A percentile compares a stretch with the other conserved stretches of the same genome.
Conservation (phyloP, 2,797 vertebrate genomes). For the Smutsia temminckii region DNA sequence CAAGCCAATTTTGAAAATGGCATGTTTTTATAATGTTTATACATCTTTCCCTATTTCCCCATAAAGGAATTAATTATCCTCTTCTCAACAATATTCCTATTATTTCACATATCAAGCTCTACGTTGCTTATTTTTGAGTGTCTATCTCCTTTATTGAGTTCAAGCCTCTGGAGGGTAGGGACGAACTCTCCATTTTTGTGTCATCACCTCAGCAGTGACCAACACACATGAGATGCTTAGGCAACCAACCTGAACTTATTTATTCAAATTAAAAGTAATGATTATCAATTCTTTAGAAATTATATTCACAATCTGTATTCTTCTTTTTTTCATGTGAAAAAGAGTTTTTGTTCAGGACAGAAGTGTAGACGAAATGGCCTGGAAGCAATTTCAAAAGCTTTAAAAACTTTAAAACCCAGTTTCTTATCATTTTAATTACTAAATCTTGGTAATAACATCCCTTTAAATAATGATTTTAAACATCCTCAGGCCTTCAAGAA, state of each 20-base stretch:
- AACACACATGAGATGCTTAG: neutral
- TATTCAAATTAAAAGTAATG: neutral
- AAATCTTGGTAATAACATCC: conserved; percentile 27
- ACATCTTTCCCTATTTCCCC: neutral
- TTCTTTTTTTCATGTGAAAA: conserved; percentile 3
- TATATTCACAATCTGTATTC: neutral
- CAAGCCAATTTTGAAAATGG: conserved; percentile 14
- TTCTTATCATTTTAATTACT: conserved; percentile 53
- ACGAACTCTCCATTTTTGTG: neutral
- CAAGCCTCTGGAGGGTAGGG: neutral
- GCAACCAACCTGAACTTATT: neutral
- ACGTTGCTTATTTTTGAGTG: neutral
- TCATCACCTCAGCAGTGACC: neutral
- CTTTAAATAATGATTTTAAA: conserved; percentile 57
- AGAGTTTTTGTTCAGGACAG: neutral
- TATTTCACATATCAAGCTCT: neutral
- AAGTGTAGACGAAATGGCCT: conserved; percentile 34
- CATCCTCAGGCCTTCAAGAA: conserved; percentile 29
- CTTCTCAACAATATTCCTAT: neutral
- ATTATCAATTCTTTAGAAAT: neutral
- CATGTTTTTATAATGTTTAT: neutral
- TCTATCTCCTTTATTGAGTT: neutral
- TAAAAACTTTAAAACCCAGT: conserved; percentile 62
- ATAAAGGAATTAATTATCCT: neutral
- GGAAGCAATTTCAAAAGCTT: conserved; percentile 53